These are phyloP conservation scores for Xanthorhoe spadicearia DNA, from an alignment of 2,888 invertebrate species.

Conservation along the genomic window DNA sequence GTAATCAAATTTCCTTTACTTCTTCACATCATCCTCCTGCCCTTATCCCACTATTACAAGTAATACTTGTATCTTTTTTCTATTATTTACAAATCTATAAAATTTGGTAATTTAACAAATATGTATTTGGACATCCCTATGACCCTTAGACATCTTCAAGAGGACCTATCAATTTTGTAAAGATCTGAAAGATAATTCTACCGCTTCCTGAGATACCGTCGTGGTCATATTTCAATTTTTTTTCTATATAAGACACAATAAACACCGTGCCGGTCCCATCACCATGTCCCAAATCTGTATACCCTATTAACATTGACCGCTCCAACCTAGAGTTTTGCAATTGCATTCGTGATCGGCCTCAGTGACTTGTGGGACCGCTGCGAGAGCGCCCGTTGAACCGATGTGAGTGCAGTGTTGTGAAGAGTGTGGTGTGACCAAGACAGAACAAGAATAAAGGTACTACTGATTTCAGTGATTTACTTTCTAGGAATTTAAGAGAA, in stretches of 20 bases:
- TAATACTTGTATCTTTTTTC: too few species aligned
- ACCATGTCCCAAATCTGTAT: slow-evolving; percentile 45
- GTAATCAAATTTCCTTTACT: background rate
- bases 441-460: slow-evolving; percentile 29
- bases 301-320: slow-evolving; percentile 65
- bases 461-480: background rate
- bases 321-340: slow-evolving; percentile 49
- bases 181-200: too few species aligned
- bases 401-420: slow-evolving; percentile 44
- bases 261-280: slow-evolving; percentile 6
- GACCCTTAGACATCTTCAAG: too few species aligned
- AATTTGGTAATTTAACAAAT: too few species aligned
- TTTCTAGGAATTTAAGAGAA: too few species aligned
- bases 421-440: slow-evolving; percentile 30
- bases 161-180: too few species aligned
- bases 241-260: background rate
- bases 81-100: too few species aligned
- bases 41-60: too few species aligned
- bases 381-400: slow-evolving; percentile 46
- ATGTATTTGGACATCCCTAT: too few species aligned
- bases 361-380: slow-evolving; percentile 45
- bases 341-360: slow-evolving; percentile 44
- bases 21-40: too few species aligned
- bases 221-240: too few species aligned
- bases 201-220: too few species aligned